phyloP scores from a whole-genome alignment of 2,113 vertebrate genomes.

The Alethe diademata region DNA sequence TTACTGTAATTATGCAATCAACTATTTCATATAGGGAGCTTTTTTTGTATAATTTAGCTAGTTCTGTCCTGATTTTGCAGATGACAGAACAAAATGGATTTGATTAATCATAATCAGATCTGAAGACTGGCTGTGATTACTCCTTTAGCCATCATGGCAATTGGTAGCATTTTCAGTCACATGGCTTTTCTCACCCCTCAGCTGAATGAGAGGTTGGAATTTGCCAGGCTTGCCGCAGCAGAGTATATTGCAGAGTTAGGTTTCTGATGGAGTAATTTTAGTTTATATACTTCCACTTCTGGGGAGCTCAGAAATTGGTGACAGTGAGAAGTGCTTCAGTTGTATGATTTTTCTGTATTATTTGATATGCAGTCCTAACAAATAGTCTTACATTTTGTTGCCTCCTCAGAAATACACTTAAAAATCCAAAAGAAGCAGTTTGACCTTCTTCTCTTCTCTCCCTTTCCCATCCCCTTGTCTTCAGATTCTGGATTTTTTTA shows the following conservation, averaged over 20 bases:
- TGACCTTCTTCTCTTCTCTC: not conserved
- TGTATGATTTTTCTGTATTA: not conserved
- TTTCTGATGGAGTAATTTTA: not conserved
- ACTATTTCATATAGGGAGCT: rapidly evolving
- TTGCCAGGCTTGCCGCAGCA: not conserved
- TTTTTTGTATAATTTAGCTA: not conserved
- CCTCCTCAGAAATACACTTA: not conserved
- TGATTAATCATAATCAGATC: not conserved
- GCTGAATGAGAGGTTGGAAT: not conserved
- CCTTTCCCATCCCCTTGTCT: not conserved
- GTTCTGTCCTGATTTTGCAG: not conserved
- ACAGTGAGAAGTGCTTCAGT: not conserved
- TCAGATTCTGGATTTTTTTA: not conserved
- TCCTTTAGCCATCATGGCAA: not conserved
- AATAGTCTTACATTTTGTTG: not conserved
- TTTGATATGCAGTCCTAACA: not conserved
- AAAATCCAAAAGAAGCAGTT: not conserved
- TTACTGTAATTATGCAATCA: not conserved
- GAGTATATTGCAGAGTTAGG: not conserved
- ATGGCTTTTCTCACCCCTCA: not conserved
- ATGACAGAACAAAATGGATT: not conserved
- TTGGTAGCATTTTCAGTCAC: not conserved
- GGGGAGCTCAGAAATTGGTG: not conserved
- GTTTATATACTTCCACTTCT: not conserved
- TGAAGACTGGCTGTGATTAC: not conserved